Percentiles rank a stretch among this genome's conserved stretches.
These are phyloP conservation scores for Elephas maximus DNA, from an alignment of 2,113 vertebrate species.

Conservation along the genomic window DNA sequence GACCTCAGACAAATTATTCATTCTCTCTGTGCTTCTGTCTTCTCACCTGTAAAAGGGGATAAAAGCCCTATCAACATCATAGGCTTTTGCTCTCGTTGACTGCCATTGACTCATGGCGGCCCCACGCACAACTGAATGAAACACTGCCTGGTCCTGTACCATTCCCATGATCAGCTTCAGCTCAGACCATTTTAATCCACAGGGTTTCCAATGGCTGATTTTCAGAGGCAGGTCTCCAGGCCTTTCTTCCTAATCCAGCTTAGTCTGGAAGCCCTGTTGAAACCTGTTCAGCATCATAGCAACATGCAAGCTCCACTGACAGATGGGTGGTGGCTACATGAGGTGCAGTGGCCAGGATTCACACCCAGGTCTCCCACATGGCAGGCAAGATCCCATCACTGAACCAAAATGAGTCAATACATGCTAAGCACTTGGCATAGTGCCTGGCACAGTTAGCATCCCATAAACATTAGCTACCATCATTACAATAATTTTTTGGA, in stretches of 20 bases:
- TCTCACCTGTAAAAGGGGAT: neutral
- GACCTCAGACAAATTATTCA: neutral
- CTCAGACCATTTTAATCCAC: neutral
- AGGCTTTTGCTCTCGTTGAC: neutral
- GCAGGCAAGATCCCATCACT: neutral
- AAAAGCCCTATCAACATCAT: neutral
- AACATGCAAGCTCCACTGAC: neutral
- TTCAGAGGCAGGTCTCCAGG: neutral
- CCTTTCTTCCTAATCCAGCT: neutral
- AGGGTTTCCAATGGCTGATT: neutral
- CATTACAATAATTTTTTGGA: neutral
- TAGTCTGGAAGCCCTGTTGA: neutral
- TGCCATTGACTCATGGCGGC: neutral
- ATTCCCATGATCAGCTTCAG: neutral
- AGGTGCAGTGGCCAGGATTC: neutral
- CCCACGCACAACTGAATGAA: neutral
- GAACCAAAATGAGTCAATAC: neutral
- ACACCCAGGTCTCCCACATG: neutral
- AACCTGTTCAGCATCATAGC: neutral
- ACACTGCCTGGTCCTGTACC: neutral
- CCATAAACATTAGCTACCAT: neutral
- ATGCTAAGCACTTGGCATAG: neutral
- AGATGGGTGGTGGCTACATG: neutral
- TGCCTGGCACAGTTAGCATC: neutral
- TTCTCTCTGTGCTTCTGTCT: neutral